A percentile compares a stretch with the other conserved stretches of the same genome.
phyloP scores from a whole-genome alignment of 2,797 vertebrate species.

The Rhadinocentrus ornatus region DNA sequence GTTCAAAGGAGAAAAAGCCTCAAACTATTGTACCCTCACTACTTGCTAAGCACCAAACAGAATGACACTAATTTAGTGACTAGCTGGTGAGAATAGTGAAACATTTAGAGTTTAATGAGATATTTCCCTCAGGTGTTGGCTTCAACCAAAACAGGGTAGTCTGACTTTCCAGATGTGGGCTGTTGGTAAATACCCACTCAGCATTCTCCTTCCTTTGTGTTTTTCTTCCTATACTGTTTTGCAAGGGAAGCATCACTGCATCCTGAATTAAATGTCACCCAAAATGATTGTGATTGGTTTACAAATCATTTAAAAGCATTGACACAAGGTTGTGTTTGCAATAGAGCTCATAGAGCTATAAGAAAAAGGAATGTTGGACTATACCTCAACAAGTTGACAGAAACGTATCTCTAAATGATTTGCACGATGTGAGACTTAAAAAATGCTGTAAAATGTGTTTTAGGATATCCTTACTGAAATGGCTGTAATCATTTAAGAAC shows the following conservation, averaged over 20 bases:
- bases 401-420: not conserved
- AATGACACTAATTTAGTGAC: not conserved
- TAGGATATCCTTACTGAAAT: not conserved
- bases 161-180: slow-evolving; percentile 1
- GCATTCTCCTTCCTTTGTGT: not conserved
- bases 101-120: not conserved
- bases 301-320: not conserved
- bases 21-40: not conserved
- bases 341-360: no score
- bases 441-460: not conserved
- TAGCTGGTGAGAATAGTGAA: not conserved
- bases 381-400: not conserved
- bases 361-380: not conserved
- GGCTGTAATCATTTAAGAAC: not conserved
- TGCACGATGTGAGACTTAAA: not conserved
- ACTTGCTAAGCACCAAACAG: not conserved
- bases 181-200: not conserved
- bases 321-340: not conserved
- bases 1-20: slow-evolving; percentile 2
- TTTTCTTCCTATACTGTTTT: not conserved
- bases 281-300: not conserved
- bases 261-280: not conserved
- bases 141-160: slow-evolving; percentile 9
- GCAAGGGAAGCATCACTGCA: not conserved
- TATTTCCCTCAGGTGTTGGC: not conserved